Conservation (phyloP, 2,113 vertebrate species). For the Micronisus gabar region DNA sequence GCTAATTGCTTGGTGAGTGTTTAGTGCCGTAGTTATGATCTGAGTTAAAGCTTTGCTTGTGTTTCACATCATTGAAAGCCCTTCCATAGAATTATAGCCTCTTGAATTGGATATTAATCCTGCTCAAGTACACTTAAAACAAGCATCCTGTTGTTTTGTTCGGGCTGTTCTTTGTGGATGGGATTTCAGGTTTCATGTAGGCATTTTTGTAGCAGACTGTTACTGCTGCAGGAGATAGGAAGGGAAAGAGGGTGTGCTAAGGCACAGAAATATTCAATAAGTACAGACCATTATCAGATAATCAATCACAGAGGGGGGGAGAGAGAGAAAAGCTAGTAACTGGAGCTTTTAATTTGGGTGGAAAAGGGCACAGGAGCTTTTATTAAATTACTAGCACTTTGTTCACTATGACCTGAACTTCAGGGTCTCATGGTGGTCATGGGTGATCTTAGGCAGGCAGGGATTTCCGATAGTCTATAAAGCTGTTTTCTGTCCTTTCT, state of each 20-base stretch:
- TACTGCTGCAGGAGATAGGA: neutral
- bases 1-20: constrained; percentile 36
- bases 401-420: neutral
- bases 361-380: neutral
- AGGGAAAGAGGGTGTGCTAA: neutral
- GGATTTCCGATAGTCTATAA: neutral
- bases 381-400: neutral
- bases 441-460: neutral
- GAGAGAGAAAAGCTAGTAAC: neutral
- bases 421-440: neutral
- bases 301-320: neutral
- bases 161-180: neutral
- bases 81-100: constrained; percentile 30
- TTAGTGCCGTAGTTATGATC: constrained; percentile 36
- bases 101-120: constrained; percentile 18
- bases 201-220: neutral
- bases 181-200: neutral
- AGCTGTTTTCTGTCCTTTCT: constrained; percentile 2
- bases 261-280: neutral
- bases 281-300: neutral
- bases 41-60: constrained; percentile 51
- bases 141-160: neutral
- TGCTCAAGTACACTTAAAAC: constrained; percentile 31
- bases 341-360: neutral
- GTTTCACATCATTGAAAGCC: constrained; percentile 47